Conservation (phyloP, 2,797 vertebrate genomes). For the Chiloscyllium punctatum region DNA sequence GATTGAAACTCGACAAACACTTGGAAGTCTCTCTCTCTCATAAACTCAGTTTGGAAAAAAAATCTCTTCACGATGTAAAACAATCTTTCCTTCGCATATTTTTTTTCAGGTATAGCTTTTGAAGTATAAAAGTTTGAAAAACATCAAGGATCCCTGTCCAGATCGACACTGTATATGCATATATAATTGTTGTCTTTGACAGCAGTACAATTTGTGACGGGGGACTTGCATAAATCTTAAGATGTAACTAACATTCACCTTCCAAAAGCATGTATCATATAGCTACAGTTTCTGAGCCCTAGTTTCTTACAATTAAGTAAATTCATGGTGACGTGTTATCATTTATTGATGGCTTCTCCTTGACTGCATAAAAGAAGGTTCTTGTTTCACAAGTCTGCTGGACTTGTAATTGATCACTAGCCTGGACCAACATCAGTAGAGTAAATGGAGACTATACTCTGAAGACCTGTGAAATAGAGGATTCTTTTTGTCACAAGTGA, state of each 20-base stretch:
- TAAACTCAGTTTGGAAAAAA: too few species aligned
- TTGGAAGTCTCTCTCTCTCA: too few species aligned
- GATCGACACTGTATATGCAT: too few species aligned
- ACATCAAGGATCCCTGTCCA: too few species aligned
- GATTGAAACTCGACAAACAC: too few species aligned
- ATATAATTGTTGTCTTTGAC: background rate
- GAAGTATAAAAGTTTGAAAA: too few species aligned
- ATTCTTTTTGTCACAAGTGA: background rate
- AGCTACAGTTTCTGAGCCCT: background rate
- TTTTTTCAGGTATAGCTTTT: too few species aligned
- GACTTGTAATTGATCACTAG: background rate
- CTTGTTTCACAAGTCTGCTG: background rate
- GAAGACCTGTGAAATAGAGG: background rate
- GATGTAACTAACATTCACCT: too few species aligned
- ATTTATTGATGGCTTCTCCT: background rate
- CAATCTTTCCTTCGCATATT: too few species aligned
- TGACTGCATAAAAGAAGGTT: background rate
- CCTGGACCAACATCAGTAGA: background rate
- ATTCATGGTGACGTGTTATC: background rate
- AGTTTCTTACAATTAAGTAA: background rate
- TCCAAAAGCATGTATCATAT: background rate
- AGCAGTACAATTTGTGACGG: background rate
- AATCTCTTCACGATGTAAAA: too few species aligned
- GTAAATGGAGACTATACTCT: background rate
- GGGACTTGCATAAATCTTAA: background rate